These are phyloP conservation scores for Octomys mimax DNA, from an alignment of 2,797 vertebrate species.

Conservation along the genomic window DNA sequence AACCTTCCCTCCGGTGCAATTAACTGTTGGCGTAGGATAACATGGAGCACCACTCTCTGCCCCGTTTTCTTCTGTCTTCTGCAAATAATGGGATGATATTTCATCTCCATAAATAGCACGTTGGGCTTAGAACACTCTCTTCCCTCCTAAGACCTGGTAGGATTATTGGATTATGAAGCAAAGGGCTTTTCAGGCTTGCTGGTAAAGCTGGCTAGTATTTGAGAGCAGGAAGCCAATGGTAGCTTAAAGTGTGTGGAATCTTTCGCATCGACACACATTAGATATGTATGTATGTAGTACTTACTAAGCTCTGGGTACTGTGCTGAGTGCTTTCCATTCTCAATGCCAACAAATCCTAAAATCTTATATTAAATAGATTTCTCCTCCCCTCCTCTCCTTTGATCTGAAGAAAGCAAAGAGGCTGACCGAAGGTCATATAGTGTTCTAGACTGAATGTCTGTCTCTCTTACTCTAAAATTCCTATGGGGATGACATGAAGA, in stretches of 20 bases:
- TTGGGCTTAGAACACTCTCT: slow-evolving; percentile 64
- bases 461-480: not conserved
- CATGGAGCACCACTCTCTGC: not conserved
- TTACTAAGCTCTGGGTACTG: not conserved
- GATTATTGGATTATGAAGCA: slow-evolving; percentile 72
- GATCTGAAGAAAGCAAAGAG: not conserved
- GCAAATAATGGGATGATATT: slow-evolving; percentile 62
- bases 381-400: not conserved
- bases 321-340: not conserved
- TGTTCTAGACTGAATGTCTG: not conserved
- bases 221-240: slow-evolving; percentile 24
- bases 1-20: slow-evolving; percentile 40
- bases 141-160: not conserved
- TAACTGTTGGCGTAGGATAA: slow-evolving; percentile 13
- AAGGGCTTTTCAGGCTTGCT: slow-evolving; percentile 18
- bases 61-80: slow-evolving; percentile 5
- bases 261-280: not conserved
- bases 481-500: not conserved
- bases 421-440: not conserved
- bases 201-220: not conserved
- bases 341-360: not conserved
- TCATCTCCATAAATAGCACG: slow-evolving; percentile 59
- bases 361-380: not conserved
- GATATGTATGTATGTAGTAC: not conserved
- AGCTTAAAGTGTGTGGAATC: not conserved